Conservation (phyloP, 2,888 invertebrate genomes). For the Brenthis ino region DNA sequence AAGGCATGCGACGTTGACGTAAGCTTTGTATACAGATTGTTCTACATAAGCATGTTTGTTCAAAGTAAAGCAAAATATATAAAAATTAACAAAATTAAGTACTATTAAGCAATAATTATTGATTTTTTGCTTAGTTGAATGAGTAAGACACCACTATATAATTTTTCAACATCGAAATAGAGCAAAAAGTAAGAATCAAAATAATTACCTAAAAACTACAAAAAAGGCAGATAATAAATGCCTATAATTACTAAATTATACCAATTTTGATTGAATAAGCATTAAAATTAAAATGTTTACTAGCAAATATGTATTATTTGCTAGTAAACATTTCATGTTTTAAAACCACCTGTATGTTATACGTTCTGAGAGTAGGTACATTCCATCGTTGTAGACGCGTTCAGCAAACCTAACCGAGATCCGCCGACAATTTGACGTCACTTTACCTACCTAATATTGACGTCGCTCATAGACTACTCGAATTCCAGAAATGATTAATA, state of each 20-base stretch:
- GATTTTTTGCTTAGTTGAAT: no score
- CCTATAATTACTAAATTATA: background rate
- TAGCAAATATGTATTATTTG: no score
- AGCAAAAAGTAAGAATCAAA: background rate
- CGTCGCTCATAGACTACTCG: conserved; percentile 29
- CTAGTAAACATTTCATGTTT: no score
- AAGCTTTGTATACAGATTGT: conserved; percentile 47
- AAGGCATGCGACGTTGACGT: conserved; percentile 52
- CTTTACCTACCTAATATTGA: conserved; percentile 36
- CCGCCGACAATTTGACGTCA: conserved; percentile 34
- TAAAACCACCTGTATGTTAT: conserved; percentile 29
- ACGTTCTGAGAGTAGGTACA: conserved; percentile 31
- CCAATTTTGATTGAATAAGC: no score
- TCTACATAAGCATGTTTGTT: conserved; percentile 6
- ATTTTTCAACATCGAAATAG: background rate
- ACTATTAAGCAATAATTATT: background rate
- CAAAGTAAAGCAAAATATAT: no score
- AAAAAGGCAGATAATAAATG: background rate
- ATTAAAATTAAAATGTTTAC: no score
- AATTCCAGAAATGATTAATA: conserved; percentile 15
- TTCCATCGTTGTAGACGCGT: conserved; percentile 39
- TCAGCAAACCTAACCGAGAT: conserved; percentile 36
- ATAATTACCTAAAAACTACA: no score
- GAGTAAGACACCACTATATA: no score
- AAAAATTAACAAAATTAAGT: background rate